Evolutionary conservation across 2,113 vertebrate species (phyloP), one percentile per base, ranked within the genome.

Genomic region (Malurus alboscapulatus): DNA sequence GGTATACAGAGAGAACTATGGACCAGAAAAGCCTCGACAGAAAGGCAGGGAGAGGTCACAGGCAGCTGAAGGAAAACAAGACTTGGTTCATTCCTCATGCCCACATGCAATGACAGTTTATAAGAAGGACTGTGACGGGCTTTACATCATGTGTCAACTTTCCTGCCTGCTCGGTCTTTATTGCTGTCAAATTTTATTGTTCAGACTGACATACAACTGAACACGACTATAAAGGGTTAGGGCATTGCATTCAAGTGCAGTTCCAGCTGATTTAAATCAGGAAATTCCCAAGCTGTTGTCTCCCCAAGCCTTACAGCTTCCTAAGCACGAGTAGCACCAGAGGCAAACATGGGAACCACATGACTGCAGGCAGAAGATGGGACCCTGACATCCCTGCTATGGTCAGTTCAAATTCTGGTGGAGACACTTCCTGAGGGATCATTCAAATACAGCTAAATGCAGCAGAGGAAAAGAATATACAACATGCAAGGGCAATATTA

Each of bases 141-240:
- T 88, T 90, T 86, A 73, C 17, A 93, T 87, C 71, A 72, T 57
- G 24, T 77, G 91, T 66, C 91, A 90, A 24, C 16, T 88, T 86
- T n/a, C 29, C 34, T 77, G 75, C 40, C 84, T 66, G 32, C 59
- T 90, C 68, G 54, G 34, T 81, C 47, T 84, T 95, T 93, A 90
- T 30, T 54, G 67, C 61, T 90, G 83, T 86, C 94, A 93, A 84
- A 86, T 85, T 81, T 69, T 93, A 50, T 66, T 77, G 83, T 88
- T 88, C 38, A 84, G 68, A 82, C 24, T 88, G 88, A 80, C 83
- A 88, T 59, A 83, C 55, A 92, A 66, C 42, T 66, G 67, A 90
- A 80, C 32, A 29, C 1, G 9, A 69, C 14, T 66, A 88, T 78
- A 86, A 95, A 93, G 50, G 29, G 26, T 69, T 58, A 73, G 58